Evolutionary conservation across 2,888 invertebrate species (phyloP).

Genomic region (Silvanus unidentatus): DNA sequence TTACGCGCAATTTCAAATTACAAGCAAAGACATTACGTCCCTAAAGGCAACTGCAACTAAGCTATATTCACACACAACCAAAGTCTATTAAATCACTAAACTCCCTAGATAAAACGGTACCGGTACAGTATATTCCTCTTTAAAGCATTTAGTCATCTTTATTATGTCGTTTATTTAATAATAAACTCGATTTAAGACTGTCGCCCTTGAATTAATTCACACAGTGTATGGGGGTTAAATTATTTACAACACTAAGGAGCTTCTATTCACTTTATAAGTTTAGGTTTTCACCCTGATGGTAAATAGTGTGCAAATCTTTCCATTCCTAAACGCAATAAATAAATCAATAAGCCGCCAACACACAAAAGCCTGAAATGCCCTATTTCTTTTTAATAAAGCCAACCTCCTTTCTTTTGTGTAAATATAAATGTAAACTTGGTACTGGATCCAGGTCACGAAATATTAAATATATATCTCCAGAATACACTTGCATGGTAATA

Average conservation of each 20-base stretch:
- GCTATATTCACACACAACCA: conserved; percentile 1
- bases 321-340: conserved; percentile 10
- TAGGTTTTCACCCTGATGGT: no score
- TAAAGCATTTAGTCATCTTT: conserved; percentile 5
- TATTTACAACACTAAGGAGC: background rate
- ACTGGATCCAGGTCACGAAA: conserved; percentile 5
- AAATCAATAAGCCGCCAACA: conserved; percentile 13
- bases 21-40: conserved; percentile 5
- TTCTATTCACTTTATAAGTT: background rate
- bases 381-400: background rate
- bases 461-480: background rate
- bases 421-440: background rate
- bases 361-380: conserved; percentile 1
- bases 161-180: conserved; percentile 6
- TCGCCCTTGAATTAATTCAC: background rate
- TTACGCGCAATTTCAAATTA: conserved; percentile 7
- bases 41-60: conserved; percentile 3
- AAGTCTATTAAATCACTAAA: background rate
- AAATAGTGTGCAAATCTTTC: conserved; percentile 4
- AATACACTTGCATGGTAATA: background rate
- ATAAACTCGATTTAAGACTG: background rate
- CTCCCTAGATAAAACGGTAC: background rate
- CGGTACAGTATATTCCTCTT: no score
- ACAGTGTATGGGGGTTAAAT: background rate
- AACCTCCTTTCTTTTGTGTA: conserved; percentile 1